Percentiles rank a stretch among this genome's conserved stretches.
phyloP scores from a whole-genome alignment of 1,140 invertebrate species.

The Hylyphantes graminicola region DNA sequence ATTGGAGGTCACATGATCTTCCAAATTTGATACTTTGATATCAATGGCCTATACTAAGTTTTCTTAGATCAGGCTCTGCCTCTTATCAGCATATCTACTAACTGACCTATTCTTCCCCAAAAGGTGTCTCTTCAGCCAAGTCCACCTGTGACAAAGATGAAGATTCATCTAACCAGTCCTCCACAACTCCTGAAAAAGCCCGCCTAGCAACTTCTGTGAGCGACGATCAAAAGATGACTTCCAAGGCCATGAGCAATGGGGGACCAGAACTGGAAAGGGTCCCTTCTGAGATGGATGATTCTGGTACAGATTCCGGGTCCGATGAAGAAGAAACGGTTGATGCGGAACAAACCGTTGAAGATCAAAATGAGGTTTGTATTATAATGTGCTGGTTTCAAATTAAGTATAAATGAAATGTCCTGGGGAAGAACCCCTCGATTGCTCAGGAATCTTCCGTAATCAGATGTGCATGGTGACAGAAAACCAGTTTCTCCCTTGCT shows the following conservation, averaged over 20 bases:
- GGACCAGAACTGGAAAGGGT: conserved; percentile 33
- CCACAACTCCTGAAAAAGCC: conserved; percentile 39
- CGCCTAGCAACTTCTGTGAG: neutral
- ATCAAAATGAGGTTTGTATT: conserved; percentile 48
- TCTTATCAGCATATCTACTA: neutral
- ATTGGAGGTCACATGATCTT: no score
- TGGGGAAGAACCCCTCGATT: no score
- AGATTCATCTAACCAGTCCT: conserved; percentile 9
- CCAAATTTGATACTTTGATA: no score
- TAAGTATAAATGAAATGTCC: no score
- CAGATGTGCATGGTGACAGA: no score
- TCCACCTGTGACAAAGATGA: conserved; percentile 39
- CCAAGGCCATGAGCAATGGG: conserved; percentile 39
- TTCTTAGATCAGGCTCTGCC: no score
- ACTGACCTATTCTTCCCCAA: neutral
- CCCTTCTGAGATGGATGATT: conserved; percentile 53
- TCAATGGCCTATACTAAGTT: no score
- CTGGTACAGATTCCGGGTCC: conserved; percentile 41
- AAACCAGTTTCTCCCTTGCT: no score
- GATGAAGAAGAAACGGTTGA: conserved; percentile 49
- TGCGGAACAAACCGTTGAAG: conserved; percentile 34
- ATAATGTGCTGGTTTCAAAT: no score
- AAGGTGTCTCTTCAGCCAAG: conserved; percentile 33
- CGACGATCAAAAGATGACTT: neutral
- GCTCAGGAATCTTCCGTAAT: no score